phyloP scores from a whole-genome alignment of 1,140 invertebrate species.

The Drosophila micromelanica region DNA sequence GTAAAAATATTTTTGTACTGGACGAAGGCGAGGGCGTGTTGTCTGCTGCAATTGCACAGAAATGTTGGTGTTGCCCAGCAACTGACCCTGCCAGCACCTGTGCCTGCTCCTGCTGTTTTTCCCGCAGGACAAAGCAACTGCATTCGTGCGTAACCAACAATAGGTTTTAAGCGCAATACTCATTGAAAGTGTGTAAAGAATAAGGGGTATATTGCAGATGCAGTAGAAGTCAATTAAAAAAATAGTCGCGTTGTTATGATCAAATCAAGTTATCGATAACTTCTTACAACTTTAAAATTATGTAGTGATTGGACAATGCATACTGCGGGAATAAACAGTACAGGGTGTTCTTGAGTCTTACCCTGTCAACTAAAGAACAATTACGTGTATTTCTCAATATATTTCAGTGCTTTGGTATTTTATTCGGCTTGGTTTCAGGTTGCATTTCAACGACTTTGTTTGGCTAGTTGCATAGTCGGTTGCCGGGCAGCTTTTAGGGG shows the following conservation, averaged over 20 bases:
- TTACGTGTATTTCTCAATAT: too few species aligned
- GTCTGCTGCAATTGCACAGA: slow-evolving; percentile 48
- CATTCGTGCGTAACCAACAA: slow-evolving; percentile 46
- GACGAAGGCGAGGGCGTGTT: slow-evolving; percentile 41
- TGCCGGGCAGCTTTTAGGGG: slow-evolving; percentile 43
- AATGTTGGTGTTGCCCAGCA: slow-evolving; percentile 42
- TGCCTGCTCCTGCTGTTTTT: not conserved
- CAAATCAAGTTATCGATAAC: too few species aligned
- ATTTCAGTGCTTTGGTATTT: slow-evolving; percentile 49
- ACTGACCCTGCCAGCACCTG: slow-evolving; percentile 13
- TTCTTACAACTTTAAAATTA: too few species aligned
- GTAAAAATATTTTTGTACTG: slow-evolving; percentile 54
- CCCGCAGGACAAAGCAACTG: slow-evolving; percentile 33
- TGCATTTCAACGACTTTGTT: slow-evolving; percentile 58
- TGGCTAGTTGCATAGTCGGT: slow-evolving; percentile 13
- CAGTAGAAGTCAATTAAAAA: too few species aligned
- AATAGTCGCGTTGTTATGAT: too few species aligned
- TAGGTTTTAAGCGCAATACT: slow-evolving; percentile 5
- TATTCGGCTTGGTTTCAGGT: slow-evolving; percentile 28
- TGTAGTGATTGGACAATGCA: too few species aligned
- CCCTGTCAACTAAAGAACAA: too few species aligned
- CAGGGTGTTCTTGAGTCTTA: not conserved
- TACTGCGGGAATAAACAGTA: too few species aligned
- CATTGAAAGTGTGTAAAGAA: not conserved
- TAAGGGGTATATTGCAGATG: not conserved